Percentiles rank a stretch among this genome's conserved stretches.
These are phyloP conservation scores for Lutraria lutraria DNA, from an alignment of 2,888 invertebrate genomes.

Conservation along the genomic window DNA sequence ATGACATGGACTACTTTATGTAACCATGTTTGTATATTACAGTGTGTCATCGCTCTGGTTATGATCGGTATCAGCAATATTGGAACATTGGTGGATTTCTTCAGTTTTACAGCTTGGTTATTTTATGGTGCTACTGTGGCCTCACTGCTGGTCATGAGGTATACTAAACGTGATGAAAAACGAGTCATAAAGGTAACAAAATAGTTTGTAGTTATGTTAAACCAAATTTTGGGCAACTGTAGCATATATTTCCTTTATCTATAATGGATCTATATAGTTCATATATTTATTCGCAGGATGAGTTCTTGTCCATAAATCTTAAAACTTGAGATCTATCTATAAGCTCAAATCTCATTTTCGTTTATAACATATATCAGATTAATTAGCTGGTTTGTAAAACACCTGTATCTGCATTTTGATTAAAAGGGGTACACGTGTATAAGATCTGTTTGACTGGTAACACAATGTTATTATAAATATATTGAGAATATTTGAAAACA, in stretches of 20 bases:
- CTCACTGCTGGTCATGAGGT: constrained; percentile 96
- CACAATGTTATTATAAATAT: too few relatives aligned
- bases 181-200: constrained; percentile 94
- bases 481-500: too few relatives aligned
- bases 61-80: constrained; percentile 93
- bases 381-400: too few relatives aligned
- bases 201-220: background rate
- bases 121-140: constrained; percentile 98
- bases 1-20: too few relatives aligned
- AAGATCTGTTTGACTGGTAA: too few relatives aligned
- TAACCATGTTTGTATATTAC: constrained; percentile 29
- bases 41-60: constrained; percentile 72
- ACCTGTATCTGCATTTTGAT: too few relatives aligned
- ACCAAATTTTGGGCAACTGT: background rate
- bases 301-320: background rate
- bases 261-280: background rate
- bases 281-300: background rate
- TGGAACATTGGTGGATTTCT: constrained; percentile 97
- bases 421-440: too few relatives aligned
- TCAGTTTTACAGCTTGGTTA: constrained; percentile 99
- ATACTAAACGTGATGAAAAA: constrained; percentile 93
- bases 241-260: background rate
- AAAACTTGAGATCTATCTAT: background rate
- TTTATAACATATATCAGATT: too few relatives aligned
- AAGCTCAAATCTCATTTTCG: background rate